Base-by-base conservation (phyloP, 2,797 vertebrate genomes). In the Lates japonicus region DNA sequence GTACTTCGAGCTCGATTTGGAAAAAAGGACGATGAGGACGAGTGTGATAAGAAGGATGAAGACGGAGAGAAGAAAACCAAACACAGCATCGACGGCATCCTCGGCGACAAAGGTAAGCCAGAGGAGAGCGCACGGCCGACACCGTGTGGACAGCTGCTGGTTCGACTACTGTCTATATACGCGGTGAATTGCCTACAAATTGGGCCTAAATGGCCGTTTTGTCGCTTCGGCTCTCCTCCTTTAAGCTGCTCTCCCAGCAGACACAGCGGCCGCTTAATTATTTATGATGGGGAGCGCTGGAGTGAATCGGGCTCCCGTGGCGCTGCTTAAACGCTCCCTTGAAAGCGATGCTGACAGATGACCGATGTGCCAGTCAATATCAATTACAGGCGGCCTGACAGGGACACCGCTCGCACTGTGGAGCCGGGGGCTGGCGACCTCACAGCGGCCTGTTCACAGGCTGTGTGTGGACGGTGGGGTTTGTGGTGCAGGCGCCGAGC, bases 71-170 rank as follows among this genome's bases (percentile, higher is more conserved):
- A 97, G 92, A 98, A 97, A 70, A 96, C 96, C 84, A 99, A 99
- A 77, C 98, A 99, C 95, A 99, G 98, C 92, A 99, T 99, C 76
- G 98, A 99, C 7, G 98, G 98, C 57, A 99, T 99, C 80, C 94
- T 99, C 64, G 97, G 97, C 22, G 98, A 98, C 91, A 99, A 98
- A 98, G 98, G 98, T 99, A 97, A 90, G 85, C 68, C 67, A 0
- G 7, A 13, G 20, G 22, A 57, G 31, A 12, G 1, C 7, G 2
- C 59, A 5, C 29, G 17, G 46, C 13, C 31, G 0, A 12, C n/a
- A 44, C n/a, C 37, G 33, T 3, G 46, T 11, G 41, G 33, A 8
- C 71, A 54, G 63, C 80, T 33, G 41, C 37, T 61, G 74, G 16
- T 62, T 48, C 64, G 70, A 67, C 69, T 48, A 19, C 49, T 57